These are phyloP conservation scores for Coenobita brevimanus DNA, from an alignment of 1,140 invertebrate species.

Conservation along the genomic window DNA sequence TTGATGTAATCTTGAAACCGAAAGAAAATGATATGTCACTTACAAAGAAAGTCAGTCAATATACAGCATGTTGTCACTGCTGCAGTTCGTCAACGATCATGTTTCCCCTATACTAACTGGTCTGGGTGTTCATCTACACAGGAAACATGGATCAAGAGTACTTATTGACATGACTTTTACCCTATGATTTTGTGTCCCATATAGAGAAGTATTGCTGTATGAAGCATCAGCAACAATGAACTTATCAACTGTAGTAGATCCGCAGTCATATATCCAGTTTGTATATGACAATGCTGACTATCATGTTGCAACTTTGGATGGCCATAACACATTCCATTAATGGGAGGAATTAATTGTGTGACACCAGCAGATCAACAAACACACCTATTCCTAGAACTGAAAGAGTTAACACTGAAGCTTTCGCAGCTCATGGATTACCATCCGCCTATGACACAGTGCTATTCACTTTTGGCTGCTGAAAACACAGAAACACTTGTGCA, in stretches of 20 bases:
- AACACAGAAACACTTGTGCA: conserved; percentile 27
- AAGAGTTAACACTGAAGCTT: conserved; percentile 1
- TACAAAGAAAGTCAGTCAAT: no score
- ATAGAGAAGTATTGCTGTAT: conserved; percentile 19
- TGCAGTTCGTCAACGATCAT: no score
- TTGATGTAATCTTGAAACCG: no score
- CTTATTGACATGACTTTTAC: neutral
- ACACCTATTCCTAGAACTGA: neutral
- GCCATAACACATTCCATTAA: conserved; percentile 23
- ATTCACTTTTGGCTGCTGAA: conserved; percentile 29
- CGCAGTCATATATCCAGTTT: conserved; percentile 34
- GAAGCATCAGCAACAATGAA: conserved; percentile 23
- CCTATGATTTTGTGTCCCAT: conserved; percentile 4
- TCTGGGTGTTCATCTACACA: neutral
- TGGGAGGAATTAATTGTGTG: conserved; percentile 4
- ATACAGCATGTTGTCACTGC: no score
- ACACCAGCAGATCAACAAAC: neutral
- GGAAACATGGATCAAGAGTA: no score
- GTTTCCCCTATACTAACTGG: no score
- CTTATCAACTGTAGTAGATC: conserved; percentile 12
- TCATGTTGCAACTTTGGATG: conserved; percentile 33
- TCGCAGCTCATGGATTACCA: neutral
- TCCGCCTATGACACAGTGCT: conserved; percentile 17
- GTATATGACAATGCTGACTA: conserved; percentile 13
- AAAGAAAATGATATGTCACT: no score